Percentiles rank a stretch among this genome's conserved stretches.
phyloP scores from a whole-genome alignment of 2,797 vertebrate species.

The Acanthopagrus latus region DNA sequence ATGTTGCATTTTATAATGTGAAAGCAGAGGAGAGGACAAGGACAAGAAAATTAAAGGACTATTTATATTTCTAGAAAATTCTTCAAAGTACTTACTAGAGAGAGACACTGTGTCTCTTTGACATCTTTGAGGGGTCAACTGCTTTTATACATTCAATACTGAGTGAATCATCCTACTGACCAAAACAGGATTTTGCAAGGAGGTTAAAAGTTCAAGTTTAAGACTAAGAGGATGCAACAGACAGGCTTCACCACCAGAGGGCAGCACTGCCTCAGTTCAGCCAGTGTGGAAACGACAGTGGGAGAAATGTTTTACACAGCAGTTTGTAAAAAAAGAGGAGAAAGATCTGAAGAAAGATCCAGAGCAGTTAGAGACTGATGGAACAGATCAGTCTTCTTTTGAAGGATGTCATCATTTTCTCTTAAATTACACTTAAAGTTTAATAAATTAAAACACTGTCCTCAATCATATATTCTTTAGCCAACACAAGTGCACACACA shows the following conservation, averaged over 20 bases:
- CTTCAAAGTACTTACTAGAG: background rate
- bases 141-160: background rate
- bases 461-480: background rate
- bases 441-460: background rate
- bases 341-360: background rate
- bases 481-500: background rate
- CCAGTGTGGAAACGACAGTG: background rate
- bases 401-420: background rate
- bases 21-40: no score
- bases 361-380: background rate
- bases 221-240: constrained; percentile 21
- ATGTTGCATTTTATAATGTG: no score
- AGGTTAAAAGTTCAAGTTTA: background rate
- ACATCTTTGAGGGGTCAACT: background rate
- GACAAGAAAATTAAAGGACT: no score
- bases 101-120: background rate
- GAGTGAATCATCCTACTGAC: background rate
- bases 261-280: constrained; percentile 29
- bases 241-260: constrained; percentile 50
- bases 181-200: background rate
- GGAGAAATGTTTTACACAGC: background rate
- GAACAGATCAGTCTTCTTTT: background rate
- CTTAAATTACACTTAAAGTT: background rate
- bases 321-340: background rate
- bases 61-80: background rate